Evolutionary conservation across 2,113 vertebrate species (phyloP), one percentile per base, ranked within the genome.

Genomic region (Cettia cetti): DNA sequence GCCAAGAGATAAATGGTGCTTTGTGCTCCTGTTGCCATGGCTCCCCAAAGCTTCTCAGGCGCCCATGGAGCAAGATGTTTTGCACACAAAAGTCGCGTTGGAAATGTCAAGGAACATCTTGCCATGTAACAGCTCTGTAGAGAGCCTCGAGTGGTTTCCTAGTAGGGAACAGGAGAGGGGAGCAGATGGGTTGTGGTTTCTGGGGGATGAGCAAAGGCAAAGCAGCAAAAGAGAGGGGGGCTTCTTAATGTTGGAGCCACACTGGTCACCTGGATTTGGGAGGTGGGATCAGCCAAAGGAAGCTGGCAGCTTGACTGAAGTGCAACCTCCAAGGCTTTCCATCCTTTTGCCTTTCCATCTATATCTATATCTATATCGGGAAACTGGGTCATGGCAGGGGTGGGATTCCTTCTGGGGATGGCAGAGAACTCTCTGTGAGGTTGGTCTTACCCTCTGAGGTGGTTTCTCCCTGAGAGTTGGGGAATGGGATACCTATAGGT

Each of bases 71-170:
- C 45, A 71, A 96, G 96, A 86, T 93, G 86, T 96, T 97, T 96
- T 90, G 70, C 53, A 86, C 89, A 94, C 97, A 96, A 85, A 97
- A 96, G 94, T 86, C 94, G 83, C 47, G 30, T 93, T 94, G 96
- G 69, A 98, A 98, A 98, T 97, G 98, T 97, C 97, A 98, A 66
- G 89, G 95, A 97, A 96, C 94, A 97, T 97, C 93, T 95, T 90
- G 94, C 82, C 24, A 11, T 68, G 83, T 85, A 79, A 71, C 83
- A 44, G 90, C 94, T 94, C 83, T 24, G n/a, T 11, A 7, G 92
- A 89, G 88, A 91, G 92, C 78, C 78, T 79, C 2, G 3, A 88
- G 86, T 76, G 3, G 17, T n/a, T 85, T 64, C 69, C 71, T 63
- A 13, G 77, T 5, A 75, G 68, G 90, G 86, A 91, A 83, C 65